Conservation (phyloP, 2,888 invertebrate genomes). For the Hirtodrosophila trivittata region DNA sequence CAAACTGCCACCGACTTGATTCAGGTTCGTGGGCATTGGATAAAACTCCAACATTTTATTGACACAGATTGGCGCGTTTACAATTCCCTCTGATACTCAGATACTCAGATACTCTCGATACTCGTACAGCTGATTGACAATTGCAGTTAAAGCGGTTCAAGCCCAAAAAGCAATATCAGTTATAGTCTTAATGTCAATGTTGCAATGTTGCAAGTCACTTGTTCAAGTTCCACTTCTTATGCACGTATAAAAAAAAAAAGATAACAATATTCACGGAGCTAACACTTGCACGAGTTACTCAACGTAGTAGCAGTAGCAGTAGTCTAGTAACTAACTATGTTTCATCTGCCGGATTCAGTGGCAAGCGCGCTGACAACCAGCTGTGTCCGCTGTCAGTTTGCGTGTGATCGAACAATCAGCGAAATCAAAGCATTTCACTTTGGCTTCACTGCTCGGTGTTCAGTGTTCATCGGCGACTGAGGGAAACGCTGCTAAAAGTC, state of each 20-base stretch:
- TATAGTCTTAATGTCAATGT: slow-evolving; percentile 1
- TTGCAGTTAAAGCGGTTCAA: neutral
- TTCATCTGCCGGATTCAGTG: slow-evolving; percentile 8
- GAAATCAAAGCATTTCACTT: slow-evolving; percentile 82
- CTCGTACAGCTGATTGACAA: neutral
- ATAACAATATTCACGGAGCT: no score
- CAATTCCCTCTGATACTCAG: neutral
- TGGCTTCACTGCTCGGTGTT: slow-evolving; percentile 31
- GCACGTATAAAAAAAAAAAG: slow-evolving; percentile 9
- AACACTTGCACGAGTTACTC: slow-evolving; percentile 14
- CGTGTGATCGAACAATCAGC: slow-evolving; percentile 82
- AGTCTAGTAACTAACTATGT: neutral
- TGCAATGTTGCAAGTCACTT: neutral
- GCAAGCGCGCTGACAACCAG: slow-evolving; percentile 79
- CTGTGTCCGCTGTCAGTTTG: slow-evolving; percentile 82
- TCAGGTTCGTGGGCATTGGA: slow-evolving; percentile 83
- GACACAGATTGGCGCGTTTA: slow-evolving; percentile 18
- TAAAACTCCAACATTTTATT: slow-evolving; percentile 83
- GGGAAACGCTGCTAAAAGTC: slow-evolving; percentile 46
- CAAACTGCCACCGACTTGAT: slow-evolving; percentile 80
- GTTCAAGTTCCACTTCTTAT: neutral
- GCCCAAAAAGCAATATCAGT: neutral
- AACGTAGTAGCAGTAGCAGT: neutral
- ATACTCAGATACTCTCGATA: neutral
- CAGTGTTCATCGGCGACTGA: slow-evolving; percentile 12